Base-by-base conservation (phyloP, 2,888 invertebrate species). In the Strigamia crassipes region DNA sequence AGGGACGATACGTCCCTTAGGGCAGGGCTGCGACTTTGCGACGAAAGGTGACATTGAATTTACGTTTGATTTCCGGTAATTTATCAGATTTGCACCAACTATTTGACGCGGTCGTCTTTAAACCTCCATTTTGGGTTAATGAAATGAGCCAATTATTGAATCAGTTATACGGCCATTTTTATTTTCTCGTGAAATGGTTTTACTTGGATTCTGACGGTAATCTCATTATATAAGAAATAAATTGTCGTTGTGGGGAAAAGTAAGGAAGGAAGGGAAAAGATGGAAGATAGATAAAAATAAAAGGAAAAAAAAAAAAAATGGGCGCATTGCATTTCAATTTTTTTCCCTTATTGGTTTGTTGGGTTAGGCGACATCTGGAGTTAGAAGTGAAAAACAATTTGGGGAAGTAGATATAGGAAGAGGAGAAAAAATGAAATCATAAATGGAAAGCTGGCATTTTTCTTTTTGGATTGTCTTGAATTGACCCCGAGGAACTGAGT, bases 381-480 rank as follows among this genome's bases (percentile, higher is more conserved):
- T 15, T 21, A 18, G 61, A 61, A 61, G 15, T 61, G 61, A 61
- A 61, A 61, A 61, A 61, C 61, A 61, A 61, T 61, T 61, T 61
- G 21, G 61, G 61, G 21, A 61, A 61, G 61, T 61, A 61, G 61
- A 61, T 61, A 61, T 15, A 61, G 21, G 61, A 21, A 61, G 21
- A 61, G 18, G 61, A 18, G 10, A 61, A 61, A 61, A 61, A 61
- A 61, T 61, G 61, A 61, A 61, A 61, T 61, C 61, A 61, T 61
- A 61, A 61, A 61, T 61, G 61, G 61, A 61, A 61, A 61, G 61
- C 61, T 61, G 61, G 61, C 61, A 61, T 61, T 61, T 61, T 61
- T 61, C 61, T 61, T 61, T 51, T 61, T 61, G 61, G 61, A 61
- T 61, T 61, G 61, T 61, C 61, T 61, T 61, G 61, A 61, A 61